A percentile compares a stretch with the other conserved stretches of the same genome.
Conservation (phyloP, 2,113 vertebrate genomes). For the Butorides virescens region DNA sequence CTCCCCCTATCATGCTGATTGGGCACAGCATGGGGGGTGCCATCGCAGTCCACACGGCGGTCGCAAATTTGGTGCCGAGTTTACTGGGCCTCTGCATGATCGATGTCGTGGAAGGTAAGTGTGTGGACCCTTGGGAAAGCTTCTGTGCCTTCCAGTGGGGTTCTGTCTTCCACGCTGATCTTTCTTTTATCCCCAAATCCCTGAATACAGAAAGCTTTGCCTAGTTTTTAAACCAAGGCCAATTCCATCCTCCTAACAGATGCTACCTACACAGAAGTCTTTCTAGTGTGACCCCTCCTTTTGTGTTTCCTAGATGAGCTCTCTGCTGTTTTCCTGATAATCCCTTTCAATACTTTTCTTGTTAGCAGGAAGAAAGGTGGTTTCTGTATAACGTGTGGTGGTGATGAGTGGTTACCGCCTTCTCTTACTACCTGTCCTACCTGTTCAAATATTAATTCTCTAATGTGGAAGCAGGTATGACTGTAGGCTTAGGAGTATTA, state of each 20-base stretch:
- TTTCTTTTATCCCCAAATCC: neutral
- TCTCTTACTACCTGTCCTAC: neutral
- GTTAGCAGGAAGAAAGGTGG: neutral
- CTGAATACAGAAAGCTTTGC: neutral
- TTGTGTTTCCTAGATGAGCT: neutral
- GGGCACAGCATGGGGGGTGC: slow-evolving; percentile 99
- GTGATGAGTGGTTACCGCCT: neutral
- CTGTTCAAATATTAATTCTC: neutral
- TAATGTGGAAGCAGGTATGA: neutral
- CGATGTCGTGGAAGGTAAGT: slow-evolving; percentile 94
- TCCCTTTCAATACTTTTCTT: neutral
- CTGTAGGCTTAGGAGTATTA: neutral
- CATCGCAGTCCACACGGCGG: slow-evolving; percentile 92
- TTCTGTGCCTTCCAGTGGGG: fast-evolving
- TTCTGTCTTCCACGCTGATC: fast-evolving
- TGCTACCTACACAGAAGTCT: neutral
- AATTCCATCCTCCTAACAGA: neutral
- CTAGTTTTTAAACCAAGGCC: neutral
- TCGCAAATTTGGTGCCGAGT: slow-evolving; percentile 87
- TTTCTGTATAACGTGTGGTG: neutral
- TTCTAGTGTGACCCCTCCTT: neutral
- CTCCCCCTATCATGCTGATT: slow-evolving; percentile 94
- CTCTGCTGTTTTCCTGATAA: neutral
- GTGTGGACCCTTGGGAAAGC: fast-evolving
- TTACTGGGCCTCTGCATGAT: slow-evolving; percentile 95